phyloP scores from a whole-genome alignment of 2,888 invertebrate species.

The Slavum lentiscoides region DNA sequence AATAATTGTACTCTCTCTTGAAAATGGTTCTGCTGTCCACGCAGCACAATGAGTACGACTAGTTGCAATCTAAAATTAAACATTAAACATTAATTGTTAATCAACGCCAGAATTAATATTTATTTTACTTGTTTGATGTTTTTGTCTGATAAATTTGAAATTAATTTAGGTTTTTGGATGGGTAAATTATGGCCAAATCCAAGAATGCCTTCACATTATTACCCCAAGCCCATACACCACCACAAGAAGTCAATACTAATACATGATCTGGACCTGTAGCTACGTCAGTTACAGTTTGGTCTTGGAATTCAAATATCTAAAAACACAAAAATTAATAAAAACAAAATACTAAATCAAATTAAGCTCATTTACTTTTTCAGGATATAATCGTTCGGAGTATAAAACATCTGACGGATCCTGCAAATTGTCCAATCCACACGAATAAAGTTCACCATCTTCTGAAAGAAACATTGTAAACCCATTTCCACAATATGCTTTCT shows the following conservation, averaged over 20 bases:
- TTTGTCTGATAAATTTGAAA: constrained; percentile 63
- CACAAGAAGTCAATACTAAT: constrained; percentile 64
- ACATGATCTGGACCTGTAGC: constrained; percentile 68
- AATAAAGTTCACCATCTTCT: constrained; percentile 65
- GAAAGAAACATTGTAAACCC: constrained; percentile 69
- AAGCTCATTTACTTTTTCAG: constrained; percentile 29
- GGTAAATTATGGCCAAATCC: constrained; percentile 63
- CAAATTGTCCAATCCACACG: constrained; percentile 67
- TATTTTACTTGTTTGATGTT: constrained; percentile 63
- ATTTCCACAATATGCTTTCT: constrained; percentile 68
- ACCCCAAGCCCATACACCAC: constrained; percentile 69
- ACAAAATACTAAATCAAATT: neutral
- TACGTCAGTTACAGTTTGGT: constrained; percentile 65
- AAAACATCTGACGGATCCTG: constrained; percentile 62
- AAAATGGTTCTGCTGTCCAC: constrained; percentile 66
- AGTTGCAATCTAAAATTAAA: constrained; percentile 63
- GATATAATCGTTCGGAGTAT: constrained; percentile 33
- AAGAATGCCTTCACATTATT: constrained; percentile 68
- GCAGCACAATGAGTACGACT: constrained; percentile 69
- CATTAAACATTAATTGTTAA: constrained; percentile 31
- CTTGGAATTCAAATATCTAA: constrained; percentile 61
- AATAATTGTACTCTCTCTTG: constrained; percentile 63
- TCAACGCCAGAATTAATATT: constrained; percentile 15
- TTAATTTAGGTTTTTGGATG: constrained; percentile 65
- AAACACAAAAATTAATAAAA: constrained; percentile 31